Evolutionary conservation across 2,888 invertebrate species (phyloP).

Genomic region (Seira musarum): DNA sequence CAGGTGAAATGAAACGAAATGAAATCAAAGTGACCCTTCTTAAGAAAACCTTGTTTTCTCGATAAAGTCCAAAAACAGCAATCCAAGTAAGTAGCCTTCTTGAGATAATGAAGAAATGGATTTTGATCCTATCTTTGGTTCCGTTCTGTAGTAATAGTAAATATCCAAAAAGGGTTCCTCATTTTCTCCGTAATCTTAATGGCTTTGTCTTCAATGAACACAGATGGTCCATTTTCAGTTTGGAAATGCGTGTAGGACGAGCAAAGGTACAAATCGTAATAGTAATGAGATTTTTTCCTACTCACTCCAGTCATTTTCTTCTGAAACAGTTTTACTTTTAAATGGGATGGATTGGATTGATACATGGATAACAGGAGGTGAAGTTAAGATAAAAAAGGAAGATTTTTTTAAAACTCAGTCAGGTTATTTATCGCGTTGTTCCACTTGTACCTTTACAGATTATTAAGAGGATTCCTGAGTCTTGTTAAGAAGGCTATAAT

Average conservation of each 20-base stretch:
- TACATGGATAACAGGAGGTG: too few species aligned
- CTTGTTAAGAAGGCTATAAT: slow-evolving; percentile 44
- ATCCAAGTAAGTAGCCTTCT: neutral
- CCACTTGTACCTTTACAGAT: slow-evolving; percentile 35
- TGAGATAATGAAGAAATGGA: neutral
- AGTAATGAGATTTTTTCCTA: slow-evolving; percentile 52
- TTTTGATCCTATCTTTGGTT: neutral
- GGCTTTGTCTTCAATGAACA: neutral
- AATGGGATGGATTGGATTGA: neutral
- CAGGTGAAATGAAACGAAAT: neutral
- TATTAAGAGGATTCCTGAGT: slow-evolving; percentile 45
- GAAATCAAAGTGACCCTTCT: neutral
- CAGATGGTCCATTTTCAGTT: neutral
- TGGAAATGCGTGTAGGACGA: too few species aligned
- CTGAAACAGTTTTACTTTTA: too few species aligned
- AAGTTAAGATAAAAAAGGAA: neutral
- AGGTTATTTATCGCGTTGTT: slow-evolving; percentile 43
- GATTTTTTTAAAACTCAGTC: slow-evolving; percentile 14
- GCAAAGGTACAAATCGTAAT: slow-evolving; percentile 51
- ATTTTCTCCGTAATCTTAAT: neutral
- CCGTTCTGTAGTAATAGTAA: too few species aligned
- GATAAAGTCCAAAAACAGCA: neutral
- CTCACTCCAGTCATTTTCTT: too few species aligned
- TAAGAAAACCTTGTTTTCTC: too few species aligned
- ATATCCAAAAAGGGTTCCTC: neutral